A percentile compares a stretch with the other conserved stretches of the same genome.
Evolutionary conservation across 1,140 invertebrate genomes (phyloP).

Genomic region (Panulirus ornatus): DNA sequence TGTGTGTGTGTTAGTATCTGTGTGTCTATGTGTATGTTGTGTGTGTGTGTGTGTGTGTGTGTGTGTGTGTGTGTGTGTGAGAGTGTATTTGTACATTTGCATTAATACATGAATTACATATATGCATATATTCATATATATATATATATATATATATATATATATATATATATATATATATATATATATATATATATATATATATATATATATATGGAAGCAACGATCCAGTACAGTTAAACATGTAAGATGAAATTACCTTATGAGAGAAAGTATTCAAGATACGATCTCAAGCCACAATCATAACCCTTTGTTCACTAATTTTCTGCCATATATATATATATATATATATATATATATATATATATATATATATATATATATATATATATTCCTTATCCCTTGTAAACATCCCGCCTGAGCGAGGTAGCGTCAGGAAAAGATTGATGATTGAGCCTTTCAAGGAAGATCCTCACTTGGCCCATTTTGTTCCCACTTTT

Average conservation of each 20-base stretch:
- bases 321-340: no score
- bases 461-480: no score
- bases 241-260: not conserved
- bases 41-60: conserved; percentile 54
- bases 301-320: not conserved
- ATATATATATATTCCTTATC: no score
- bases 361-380: conserved; percentile 26
- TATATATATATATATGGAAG: conserved; percentile 22
- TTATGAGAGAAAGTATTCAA: not conserved
- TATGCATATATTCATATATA: conserved; percentile 18
- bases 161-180: conserved; percentile 45
- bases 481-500: not conserved
- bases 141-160: conserved; percentile 33
- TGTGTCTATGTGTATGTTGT: no score
- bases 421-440: no score
- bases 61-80: conserved; percentile 46
- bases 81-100: conserved; percentile 1
- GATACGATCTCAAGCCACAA: no score
- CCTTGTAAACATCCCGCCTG: no score
- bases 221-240: no score
- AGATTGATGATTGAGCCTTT: no score
- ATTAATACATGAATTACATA: not conserved
- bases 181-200: conserved; percentile 27
- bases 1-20: no score
- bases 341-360: conserved; percentile 30